Evolutionary conservation across 1,140 invertebrate genomes (phyloP), one percentile per base, ranked within the genome.

Genomic region (Eurosta solidaginis): DNA sequence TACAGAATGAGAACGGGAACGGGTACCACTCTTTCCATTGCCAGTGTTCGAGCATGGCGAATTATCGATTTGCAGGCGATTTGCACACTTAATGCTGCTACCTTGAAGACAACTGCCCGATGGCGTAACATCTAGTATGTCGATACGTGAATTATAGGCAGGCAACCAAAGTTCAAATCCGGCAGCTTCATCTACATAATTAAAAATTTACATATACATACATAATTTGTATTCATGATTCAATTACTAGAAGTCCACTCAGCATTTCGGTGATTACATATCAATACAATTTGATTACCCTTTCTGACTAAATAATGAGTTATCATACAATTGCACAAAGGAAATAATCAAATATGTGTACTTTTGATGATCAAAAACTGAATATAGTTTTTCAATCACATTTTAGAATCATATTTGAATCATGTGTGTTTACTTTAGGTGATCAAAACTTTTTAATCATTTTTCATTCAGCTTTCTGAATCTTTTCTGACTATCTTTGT

Each of bases 151-250:
- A 78, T 92, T 93, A n/a, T 91, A 91, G 73, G 93, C 91, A 75
- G 93, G 92, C 33, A 94, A 87, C 93, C 92, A 94, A 79, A 94
- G 87, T 85, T 93, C 92, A 40, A 92, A 89, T 3, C 90, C 89
- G 54, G n/a, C 74, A 78, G 0, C 81, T 5, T 87, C 85, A 14
- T 87, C 85, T 27, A 80, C 80, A 47, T 17, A 42, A 68, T 9
- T 4, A 40, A 78, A 59, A 40, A 0, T 36, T 36, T 20, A 22
- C 27, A 47, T 25, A 17, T 47, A 29, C 22, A 33, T 47, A 73
- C 27, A 54, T 68, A 14, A 77, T 20, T 27, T n/a, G n/a, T 40
- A 33, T 47, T 77, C 27, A 54, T 68, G 22, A 77, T 20, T 27
- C 7, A 68, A 68, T 44, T 47, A 20, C 20, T 20, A 7, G 17